Evolutionary conservation across 2,888 invertebrate species (phyloP), one percentile per base, ranked within the genome.

Genomic region (Philonicus albiceps): DNA sequence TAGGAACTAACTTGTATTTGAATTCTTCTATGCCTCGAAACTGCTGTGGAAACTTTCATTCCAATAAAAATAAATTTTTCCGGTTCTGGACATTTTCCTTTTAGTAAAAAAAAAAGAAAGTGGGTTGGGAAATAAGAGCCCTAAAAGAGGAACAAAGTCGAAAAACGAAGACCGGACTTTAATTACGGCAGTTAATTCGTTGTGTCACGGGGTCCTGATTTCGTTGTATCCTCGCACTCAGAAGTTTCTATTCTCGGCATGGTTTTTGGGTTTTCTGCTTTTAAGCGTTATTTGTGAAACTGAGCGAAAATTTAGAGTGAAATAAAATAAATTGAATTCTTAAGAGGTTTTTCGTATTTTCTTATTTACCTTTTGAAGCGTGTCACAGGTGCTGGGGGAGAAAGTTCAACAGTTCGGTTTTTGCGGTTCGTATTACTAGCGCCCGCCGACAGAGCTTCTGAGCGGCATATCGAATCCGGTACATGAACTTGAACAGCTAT

Each of bases 31-130:
- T 64, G 30, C 19, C 31, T 30, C 34, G 73, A 84, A 84, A 84
- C 43, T 72, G 40, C 84, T 73, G 64, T 64, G 55, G 75, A 86
- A 81, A 80, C 53, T 83, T 86, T 53, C 34, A 76, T 76, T 81
- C 73, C 86, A 86, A 87, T 87, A 86, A 86, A 86, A 87, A 87
- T 87, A 87, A 87, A 87, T 87, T 87, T 64, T 84, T 81, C 80
- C 80, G 37, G 49, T 53, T 40, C 85, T 87, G 87, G 85, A 86
- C 84, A 55, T 73, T 87, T 86, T 85, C 80, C 55, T 55, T 86
- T 34, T 80, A 74, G 76, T 75, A 73, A 34, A 30, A 75, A 49
- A 86, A 72, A 55, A 27, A 55, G 27, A 55, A 86, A 43, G 2
- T 6, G 19, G 53, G 49, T 2, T 13, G 8, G 27, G 13, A 85